A percentile compares a stretch with the other conserved stretches of the same genome.
These are phyloP conservation scores for Pocillopora damicornis DNA, from an alignment of 64 coral and sea anemone genomes.

Conservation along the genomic window DNA sequence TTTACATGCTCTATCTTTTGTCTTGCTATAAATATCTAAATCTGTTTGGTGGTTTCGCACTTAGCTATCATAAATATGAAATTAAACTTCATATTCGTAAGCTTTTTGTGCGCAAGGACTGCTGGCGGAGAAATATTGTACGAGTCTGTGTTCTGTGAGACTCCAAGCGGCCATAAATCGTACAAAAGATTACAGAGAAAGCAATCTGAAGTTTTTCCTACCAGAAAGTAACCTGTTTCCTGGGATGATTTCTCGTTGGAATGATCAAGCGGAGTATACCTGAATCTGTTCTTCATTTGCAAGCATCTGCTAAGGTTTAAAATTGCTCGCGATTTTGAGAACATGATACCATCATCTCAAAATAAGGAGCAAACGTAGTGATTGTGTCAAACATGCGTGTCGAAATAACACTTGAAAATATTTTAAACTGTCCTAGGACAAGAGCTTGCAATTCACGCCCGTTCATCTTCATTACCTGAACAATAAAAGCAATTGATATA, in stretches of 20 bases:
- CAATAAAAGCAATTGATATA: slow-evolving; percentile 11
- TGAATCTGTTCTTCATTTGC: neutral
- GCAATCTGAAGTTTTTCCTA: neutral
- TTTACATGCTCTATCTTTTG: neutral
- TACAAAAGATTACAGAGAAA: neutral
- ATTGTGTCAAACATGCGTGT: neutral
- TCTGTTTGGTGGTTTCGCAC: neutral
- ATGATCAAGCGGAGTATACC: neutral
- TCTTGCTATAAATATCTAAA: neutral
- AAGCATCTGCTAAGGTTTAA: neutral
- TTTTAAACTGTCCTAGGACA: neutral
- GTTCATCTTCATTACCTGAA: neutral
- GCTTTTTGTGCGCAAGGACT: neutral
- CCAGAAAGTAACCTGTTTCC: neutral
- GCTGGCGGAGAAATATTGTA: neutral
- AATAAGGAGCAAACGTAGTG: neutral
- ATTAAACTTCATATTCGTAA: neutral
- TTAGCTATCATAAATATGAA: neutral
- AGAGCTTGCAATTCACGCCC: neutral
- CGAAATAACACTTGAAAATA: neutral
- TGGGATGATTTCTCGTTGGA: neutral
- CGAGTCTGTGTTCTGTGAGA: neutral
- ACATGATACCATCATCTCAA: neutral
- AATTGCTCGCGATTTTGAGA: neutral
- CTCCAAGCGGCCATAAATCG: neutral